Evolutionary conservation across 2,113 vertebrate genomes (phyloP), one percentile per base, ranked within the genome.

Genomic region (Pollimyrus isidori): DNA sequence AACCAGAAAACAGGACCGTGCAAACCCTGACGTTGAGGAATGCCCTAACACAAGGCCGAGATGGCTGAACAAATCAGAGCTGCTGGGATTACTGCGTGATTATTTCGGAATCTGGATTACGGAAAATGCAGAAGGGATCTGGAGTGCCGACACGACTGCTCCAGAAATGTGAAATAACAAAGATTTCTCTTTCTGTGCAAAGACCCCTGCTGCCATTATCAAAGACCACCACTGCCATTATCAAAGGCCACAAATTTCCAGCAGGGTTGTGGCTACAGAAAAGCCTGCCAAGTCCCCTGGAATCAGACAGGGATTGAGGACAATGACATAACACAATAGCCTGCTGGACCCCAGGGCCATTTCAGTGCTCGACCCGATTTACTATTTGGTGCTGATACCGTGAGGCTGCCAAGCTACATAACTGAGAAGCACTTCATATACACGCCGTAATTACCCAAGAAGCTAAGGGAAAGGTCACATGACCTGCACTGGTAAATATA

Each of bases 61-160:
- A 89, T 88, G 87, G 90, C 93, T 89, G 90, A 89, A 90, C 91
- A 88, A 45, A 52, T 89, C 91, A 93, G 35, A 93, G 94, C 93
- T 91, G 88, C 56, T 49, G 3, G 73, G 95, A 95, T 95, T 95
- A 95, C 87, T 85, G 90, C 30, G 90, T 93, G 91, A 93, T 94
- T 94, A 94, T 95, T 94, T 93, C 93, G 86, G 91, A 93, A 94
- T 95, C 93, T 91, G 95, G 95, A 95, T 96, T 95, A 95, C 88
- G 89, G 91, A 93, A 52, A 94, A 95, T 93, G 93, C 83, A 45
- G 92, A 92, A 1, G 4, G 3, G 17, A 1, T 65, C 82, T 89
- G 92, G 93, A 95, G 95, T 95, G 95, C 89, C 91, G 89, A 87
- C 88, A 92, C 92, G 89, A 93, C 92, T 88, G 91, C 89, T 83